phyloP scores from a whole-genome alignment of 2,797 vertebrate species.

The Peromyscus attwateri region DNA sequence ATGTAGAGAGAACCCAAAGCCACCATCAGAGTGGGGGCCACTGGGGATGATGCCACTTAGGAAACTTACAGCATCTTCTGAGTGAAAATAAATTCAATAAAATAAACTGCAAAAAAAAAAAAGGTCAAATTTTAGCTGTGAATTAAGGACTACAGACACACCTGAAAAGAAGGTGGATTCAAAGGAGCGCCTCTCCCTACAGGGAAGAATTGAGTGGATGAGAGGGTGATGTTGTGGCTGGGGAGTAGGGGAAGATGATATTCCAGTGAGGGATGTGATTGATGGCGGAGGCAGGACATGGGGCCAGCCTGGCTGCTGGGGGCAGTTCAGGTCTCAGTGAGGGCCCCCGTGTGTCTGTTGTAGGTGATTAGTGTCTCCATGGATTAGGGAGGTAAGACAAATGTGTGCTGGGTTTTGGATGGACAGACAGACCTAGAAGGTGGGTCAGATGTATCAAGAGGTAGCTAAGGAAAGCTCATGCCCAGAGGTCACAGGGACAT shows the following conservation, averaged over 20 bases:
- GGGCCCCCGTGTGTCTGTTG: background rate
- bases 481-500: background rate
- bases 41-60: background rate
- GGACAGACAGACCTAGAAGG: background rate
- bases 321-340: background rate
- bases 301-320: background rate
- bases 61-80: background rate
- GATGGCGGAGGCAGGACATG: background rate
- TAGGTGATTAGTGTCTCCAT: background rate
- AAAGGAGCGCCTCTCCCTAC: background rate
- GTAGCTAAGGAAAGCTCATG: background rate
- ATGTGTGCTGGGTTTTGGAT: background rate
- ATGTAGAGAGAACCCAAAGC: no score
- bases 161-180: background rate
- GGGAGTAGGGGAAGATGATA: background rate
- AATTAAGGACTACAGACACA: background rate
- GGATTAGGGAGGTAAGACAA: background rate
- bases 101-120: background rate
- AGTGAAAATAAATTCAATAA: background rate
- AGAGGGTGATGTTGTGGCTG: background rate
- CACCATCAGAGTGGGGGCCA: no score
- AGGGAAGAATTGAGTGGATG: background rate
- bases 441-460: background rate
- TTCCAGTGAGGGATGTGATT: background rate
- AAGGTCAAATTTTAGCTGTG: background rate